Percentiles rank a stretch among this genome's conserved stretches.
Evolutionary conservation across 2,797 vertebrate genomes (phyloP).

Genomic region (Leptatherina wallacei): DNA sequence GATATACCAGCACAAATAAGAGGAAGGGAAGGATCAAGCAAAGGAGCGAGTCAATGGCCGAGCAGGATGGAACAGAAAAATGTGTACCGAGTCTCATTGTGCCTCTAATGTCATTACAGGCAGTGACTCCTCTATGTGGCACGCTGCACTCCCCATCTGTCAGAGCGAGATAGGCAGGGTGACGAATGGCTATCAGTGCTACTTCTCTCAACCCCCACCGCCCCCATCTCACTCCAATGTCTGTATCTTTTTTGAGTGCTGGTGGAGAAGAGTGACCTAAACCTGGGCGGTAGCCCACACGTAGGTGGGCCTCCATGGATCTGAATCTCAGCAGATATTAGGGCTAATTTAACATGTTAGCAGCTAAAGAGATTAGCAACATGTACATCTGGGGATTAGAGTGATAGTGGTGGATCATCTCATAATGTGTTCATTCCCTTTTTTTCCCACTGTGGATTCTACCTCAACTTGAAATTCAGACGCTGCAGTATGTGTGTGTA

Average conservation of each 20-base stretch:
- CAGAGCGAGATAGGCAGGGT: constrained; percentile 80
- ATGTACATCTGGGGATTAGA: constrained; percentile 82
- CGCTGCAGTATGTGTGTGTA: constrained; percentile 32
- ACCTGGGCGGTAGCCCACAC: constrained; percentile 76
- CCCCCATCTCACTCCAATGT: constrained; percentile 54
- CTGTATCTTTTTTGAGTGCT: constrained; percentile 58
- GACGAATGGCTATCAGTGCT: constrained; percentile 80
- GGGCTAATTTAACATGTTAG: constrained; percentile 83
- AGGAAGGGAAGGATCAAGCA: constrained; percentile 60
- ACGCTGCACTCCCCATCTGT: constrained; percentile 77
- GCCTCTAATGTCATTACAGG: constrained; percentile 85
- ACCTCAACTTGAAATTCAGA: constrained; percentile 72
- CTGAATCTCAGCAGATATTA: constrained; percentile 77
- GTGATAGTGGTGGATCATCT: constrained; percentile 77
- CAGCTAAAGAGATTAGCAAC: constrained; percentile 82
- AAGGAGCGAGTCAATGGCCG: constrained; percentile 65
- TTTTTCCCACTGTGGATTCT: constrained; percentile 42
- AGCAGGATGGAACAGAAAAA: constrained; percentile 70
- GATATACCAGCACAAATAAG: constrained; percentile 53
- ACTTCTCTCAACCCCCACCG: constrained; percentile 60
- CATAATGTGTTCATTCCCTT: constrained; percentile 73
- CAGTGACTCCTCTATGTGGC: constrained; percentile 79
- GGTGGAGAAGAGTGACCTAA: constrained; percentile 77
- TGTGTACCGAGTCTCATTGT: constrained; percentile 79
- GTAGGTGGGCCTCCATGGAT: constrained; percentile 73